Evolutionary conservation across 2,888 invertebrate genomes (phyloP), one percentile per base, ranked within the genome.

Genomic region (Sinohyriopsis cumingii): DNA sequence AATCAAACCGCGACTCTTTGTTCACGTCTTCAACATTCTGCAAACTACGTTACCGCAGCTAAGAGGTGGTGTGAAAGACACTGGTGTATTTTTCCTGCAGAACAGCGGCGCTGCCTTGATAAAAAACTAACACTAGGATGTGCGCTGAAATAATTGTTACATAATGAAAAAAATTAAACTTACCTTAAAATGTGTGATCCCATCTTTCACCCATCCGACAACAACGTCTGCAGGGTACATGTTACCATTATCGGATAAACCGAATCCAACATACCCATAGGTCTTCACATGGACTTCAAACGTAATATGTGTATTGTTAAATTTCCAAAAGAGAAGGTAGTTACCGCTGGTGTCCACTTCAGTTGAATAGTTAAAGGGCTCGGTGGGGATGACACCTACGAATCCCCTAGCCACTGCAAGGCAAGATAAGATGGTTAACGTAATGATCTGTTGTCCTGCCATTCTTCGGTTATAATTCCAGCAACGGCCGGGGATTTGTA

Each of bases 151-250:
- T 33, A 33, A 33, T 33, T 33, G 7, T 33, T 33, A 33, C 33
- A 7, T 33, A 9, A 33, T 33, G 33, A 33, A 33, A 7, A 28
- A 25, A 25, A 25, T 56, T 56, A 59, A 59, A 65, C 65, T 60
- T 63, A 79, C 77, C 68, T 71, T 67, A 59, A 82, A 73, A 55
- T 74, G 72, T 18, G 75, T 65, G 57, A 61, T 65, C 9, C 78
- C 80, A 63, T 82, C 64, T n/a, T 72, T 75, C 20, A 96, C 94
- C 96, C 96, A 96, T 73, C 95, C 95, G 88, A 96, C 93, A 81
- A 95, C 94, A 91, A 96, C 93, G 92, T 96, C 96, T 73, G 95
- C 93, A 65, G 95, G 95, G 86, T 93, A 92, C 93, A 95, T 94
- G 81, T 93, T 93, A 78, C 95, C 95, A 87, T 93, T 94, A 68